These are phyloP conservation scores for Chaenocephalus aceratus DNA, from an alignment of 2,113 vertebrate genomes.

Conservation along the genomic window DNA sequence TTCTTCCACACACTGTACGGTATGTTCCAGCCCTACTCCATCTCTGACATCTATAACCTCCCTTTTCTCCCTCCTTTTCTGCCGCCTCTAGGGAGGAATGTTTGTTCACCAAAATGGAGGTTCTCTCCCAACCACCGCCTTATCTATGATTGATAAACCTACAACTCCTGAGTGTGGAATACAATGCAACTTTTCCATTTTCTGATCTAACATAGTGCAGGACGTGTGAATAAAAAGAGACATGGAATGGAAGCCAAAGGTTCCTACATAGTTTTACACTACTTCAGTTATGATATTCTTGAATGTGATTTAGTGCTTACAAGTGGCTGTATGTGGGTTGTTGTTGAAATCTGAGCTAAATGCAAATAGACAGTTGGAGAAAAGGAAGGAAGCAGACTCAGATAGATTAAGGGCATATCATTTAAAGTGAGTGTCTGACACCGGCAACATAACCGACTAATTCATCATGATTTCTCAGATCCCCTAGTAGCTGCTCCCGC, in stretches of 20 bases:
- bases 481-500: slow-evolving; percentile 40
- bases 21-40: neutral
- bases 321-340: neutral
- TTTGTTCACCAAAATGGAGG: slow-evolving; percentile 36
- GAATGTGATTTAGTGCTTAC: slow-evolving; percentile 1
- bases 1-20: neutral
- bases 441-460: slow-evolving; percentile 42
- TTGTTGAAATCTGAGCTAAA: neutral
- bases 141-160: slow-evolving; percentile 66
- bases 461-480: slow-evolving; percentile 52
- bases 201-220: slow-evolving; percentile 46
- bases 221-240: neutral
- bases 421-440: slow-evolving; percentile 55
- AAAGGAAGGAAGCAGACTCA: slow-evolving; percentile 13
- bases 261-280: slow-evolving; percentile 34
- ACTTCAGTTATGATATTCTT: slow-evolving; percentile 24
- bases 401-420: slow-evolving; percentile 42
- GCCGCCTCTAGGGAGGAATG: slow-evolving; percentile 24
- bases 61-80: neutral
- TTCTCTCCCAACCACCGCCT: slow-evolving; percentile 54
- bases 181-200: slow-evolving; percentile 70
- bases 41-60: neutral
- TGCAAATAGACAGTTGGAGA: slow-evolving; percentile 28
- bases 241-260: slow-evolving; percentile 23
- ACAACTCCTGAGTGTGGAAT: slow-evolving; percentile 19